Conservation (phyloP, 2,797 vertebrate genomes). For the Limnodromus scolopaceus region DNA sequence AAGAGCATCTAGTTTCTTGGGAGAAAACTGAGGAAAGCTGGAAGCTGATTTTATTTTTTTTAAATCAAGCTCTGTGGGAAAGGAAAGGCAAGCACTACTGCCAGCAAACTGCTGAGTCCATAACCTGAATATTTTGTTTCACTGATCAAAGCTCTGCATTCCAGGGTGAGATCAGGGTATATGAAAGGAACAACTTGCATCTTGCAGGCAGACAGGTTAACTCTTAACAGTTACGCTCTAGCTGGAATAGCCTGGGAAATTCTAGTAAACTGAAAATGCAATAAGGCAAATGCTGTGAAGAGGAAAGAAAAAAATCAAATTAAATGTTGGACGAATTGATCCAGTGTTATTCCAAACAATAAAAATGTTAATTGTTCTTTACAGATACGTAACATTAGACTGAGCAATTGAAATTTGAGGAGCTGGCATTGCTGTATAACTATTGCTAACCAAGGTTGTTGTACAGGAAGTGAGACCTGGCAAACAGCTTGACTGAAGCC, state of each 20-base stretch:
- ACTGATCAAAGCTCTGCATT: neutral
- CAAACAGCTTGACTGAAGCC: neutral
- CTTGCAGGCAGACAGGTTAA: neutral
- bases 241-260: neutral
- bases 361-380: neutral
- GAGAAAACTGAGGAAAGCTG: neutral
- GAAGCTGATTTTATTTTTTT: neutral
- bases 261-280: neutral
- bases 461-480: neutral
- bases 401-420: neutral
- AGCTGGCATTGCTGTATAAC: neutral
- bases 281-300: neutral
- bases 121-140: neutral
- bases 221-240: neutral
- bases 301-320: neutral
- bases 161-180: neutral
- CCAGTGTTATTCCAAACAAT: neutral
- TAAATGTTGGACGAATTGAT: neutral
- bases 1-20: neutral
- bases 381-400: neutral
- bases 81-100: neutral
- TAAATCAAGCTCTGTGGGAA: neutral
- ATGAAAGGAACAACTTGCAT: neutral
- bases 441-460: neutral
- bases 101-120: neutral